Evolutionary conservation across 2,888 invertebrate species (phyloP).

Genomic region (Acanthosepion esculentum): DNA sequence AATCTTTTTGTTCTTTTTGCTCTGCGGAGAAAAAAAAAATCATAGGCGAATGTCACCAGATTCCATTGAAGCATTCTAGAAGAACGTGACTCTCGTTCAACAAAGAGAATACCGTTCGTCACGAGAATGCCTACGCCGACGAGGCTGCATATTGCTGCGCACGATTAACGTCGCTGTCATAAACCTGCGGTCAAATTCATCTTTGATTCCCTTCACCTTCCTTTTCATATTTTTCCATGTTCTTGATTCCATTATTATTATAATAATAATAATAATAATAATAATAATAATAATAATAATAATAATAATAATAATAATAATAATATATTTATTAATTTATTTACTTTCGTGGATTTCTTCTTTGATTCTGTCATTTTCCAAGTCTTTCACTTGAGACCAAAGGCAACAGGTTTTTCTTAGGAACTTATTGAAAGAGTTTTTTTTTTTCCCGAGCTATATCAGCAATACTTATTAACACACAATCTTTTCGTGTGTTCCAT

Average conservation of each 20-base stretch:
- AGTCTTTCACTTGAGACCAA: too few relatives aligned
- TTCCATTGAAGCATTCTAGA: not conserved
- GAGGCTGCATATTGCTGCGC: not conserved
- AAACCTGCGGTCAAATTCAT: not conserved
- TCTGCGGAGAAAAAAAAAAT: not conserved
- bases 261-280: too few relatives aligned
- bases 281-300: too few relatives aligned
- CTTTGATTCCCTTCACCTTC: not conserved
- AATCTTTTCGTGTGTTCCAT: too few relatives aligned
- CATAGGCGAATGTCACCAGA: not conserved
- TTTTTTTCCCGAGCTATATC: too few relatives aligned
- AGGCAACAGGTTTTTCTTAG: too few relatives aligned
- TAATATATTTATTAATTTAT: too few relatives aligned
- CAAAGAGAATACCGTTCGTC: not conserved
- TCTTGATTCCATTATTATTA: not conserved
- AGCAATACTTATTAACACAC: too few relatives aligned
- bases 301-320: too few relatives aligned
- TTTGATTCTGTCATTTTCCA: too few relatives aligned
- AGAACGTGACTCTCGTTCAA: not conserved
- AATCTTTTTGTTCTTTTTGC: not conserved
- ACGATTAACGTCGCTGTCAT: not conserved
- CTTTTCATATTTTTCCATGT: not conserved
- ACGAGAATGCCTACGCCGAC: not conserved
- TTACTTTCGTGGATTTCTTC: too few relatives aligned
- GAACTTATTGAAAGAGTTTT: too few relatives aligned